Percentiles rank a stretch among this genome's conserved stretches.
phyloP scores from a whole-genome alignment of 2,113 vertebrate genomes.

The Corydoras maculifer region DNA sequence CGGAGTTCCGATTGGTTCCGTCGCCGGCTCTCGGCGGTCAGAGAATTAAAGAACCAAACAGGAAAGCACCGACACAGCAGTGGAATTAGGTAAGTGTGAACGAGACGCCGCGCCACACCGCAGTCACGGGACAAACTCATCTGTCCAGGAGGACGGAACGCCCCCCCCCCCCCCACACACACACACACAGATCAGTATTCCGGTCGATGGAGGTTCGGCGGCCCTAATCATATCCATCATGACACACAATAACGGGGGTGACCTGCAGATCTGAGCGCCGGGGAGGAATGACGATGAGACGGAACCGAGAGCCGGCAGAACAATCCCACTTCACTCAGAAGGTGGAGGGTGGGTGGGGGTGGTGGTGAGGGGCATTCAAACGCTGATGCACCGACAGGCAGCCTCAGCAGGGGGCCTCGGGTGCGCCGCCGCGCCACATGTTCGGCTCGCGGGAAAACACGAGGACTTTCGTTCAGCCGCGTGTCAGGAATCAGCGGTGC shows the following conservation, averaged over 20 bases:
- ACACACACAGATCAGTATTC: conserved; percentile 26
- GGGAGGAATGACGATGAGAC: conserved; percentile 17
- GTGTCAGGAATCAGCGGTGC: too few species aligned
- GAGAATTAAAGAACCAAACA: conserved; percentile 15
- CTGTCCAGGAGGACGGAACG: conserved; percentile 2
- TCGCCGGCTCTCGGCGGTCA: not conserved
- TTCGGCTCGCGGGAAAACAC: too few species aligned
- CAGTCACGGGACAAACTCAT: conserved; percentile 26
- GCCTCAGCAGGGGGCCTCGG: too few species aligned
- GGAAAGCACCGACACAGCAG: not conserved
- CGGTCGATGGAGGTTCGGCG: not conserved
- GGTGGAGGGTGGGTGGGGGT: too few species aligned
- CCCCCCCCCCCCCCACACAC: not conserved
- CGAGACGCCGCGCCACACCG: conserved; percentile 11
- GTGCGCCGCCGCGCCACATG: too few species aligned
- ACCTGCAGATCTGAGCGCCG: conserved; percentile 10
- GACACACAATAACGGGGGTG: conserved; percentile 15
- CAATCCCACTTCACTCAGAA: too few species aligned
- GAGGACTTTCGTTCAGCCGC: too few species aligned
- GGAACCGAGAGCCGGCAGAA: not conserved
- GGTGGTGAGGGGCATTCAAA: too few species aligned
- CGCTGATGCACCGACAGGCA: too few species aligned
- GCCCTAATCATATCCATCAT: conserved; percentile 29
- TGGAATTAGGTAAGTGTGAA: conserved; percentile 30
- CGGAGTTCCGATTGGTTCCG: too few species aligned